These are phyloP conservation scores for Cirrhinus mrigala DNA, from an alignment of 2,797 vertebrate genomes.

Conservation along the genomic window DNA sequence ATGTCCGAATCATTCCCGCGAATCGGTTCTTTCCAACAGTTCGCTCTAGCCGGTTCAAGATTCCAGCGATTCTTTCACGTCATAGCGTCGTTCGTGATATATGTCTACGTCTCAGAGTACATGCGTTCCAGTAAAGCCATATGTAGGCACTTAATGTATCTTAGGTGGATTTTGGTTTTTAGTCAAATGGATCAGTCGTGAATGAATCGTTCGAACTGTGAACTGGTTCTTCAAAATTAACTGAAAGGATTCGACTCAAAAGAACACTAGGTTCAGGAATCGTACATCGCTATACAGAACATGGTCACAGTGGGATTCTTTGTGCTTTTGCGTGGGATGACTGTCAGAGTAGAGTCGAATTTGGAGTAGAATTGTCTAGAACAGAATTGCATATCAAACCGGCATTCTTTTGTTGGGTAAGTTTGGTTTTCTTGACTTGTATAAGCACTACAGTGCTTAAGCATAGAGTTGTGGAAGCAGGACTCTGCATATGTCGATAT, in stretches of 20 bases:
- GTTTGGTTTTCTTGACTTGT: slow-evolving; percentile 1
- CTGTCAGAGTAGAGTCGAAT: neutral
- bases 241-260: neutral
- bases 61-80: neutral
- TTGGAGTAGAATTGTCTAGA: neutral
- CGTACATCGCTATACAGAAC: neutral
- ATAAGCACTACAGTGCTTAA: neutral
- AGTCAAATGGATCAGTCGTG: neutral
- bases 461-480: neutral
- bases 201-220: neutral
- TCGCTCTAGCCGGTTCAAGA: neutral
- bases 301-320: neutral
- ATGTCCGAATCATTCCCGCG: neutral
- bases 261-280: neutral
- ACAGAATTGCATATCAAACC: neutral
- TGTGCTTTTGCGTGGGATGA: neutral
- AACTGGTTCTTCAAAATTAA: neutral
- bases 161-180: neutral
- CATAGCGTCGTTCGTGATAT: neutral
- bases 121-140: neutral
- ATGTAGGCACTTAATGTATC: neutral
- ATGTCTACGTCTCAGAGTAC: neutral
- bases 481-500: neutral
- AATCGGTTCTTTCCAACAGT: neutral
- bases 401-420: slow-evolving; percentile 21